phyloP scores from a whole-genome alignment of 2,888 invertebrate species.

The Drosophila kokeensis region DNA sequence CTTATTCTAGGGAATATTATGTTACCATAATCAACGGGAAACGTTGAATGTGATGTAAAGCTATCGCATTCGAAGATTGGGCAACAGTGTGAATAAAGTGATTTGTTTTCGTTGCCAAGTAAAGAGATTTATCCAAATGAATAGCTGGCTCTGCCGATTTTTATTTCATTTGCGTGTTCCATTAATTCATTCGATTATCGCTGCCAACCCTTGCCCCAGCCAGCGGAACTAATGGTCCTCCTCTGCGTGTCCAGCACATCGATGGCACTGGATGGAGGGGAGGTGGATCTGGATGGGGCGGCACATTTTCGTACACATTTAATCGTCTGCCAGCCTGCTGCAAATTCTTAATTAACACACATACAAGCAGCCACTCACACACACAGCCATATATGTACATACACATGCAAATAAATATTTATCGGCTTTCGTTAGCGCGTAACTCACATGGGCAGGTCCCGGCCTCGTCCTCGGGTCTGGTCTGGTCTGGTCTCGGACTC shows the following conservation, averaged over 20 bases:
- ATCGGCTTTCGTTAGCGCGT: conserved; percentile 67
- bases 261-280: conserved; percentile 15
- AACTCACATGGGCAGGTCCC: conserved; percentile 49
- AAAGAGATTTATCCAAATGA: conserved; percentile 63
- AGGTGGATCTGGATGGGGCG: conserved; percentile 9
- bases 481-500: not conserved
- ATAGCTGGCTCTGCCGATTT: conserved; percentile 61
- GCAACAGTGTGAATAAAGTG: conserved; percentile 8
- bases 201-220: conserved; percentile 22
- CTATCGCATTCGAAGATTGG: not conserved
- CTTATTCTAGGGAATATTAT: not conserved
- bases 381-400: conserved; percentile 36
- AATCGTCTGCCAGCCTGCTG: conserved; percentile 69
- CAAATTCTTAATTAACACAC: conserved; percentile 78
- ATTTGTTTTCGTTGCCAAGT: conserved; percentile 30
- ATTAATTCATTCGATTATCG: conserved; percentile 77
- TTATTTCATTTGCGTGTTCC: conserved; percentile 71
- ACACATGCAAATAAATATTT: conserved; percentile 73
- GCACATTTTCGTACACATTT: conserved; percentile 66
- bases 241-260: conserved; percentile 62
- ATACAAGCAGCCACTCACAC: conserved; percentile 31
- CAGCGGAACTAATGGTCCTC: conserved; percentile 64
- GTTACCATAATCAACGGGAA: not conserved
- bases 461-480: conserved; percentile 8
- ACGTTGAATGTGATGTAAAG: not conserved